Base-by-base conservation (phyloP, 2,888 invertebrate species). In the Hyalella azteca region DNA sequence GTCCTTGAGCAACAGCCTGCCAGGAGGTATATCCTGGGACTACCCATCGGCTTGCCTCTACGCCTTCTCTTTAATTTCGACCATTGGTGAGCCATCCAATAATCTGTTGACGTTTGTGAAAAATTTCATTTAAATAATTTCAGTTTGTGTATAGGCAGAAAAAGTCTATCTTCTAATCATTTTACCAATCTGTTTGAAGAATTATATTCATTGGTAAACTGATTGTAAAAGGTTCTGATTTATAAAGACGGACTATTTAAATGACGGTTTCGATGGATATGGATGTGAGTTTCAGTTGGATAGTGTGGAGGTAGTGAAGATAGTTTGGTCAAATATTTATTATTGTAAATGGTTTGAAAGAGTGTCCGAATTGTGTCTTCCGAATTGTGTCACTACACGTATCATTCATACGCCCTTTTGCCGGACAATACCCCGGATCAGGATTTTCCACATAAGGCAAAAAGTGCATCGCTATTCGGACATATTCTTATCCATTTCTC, bases 61-160 rank as follows among this genome's bases (percentile, higher is more conserved):
- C 49, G 66, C 73, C 66, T 83, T 80, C 78, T 77, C 79, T 29
- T 78, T 81, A n/a, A 73, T 81, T 9, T 78, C 83, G 11, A 81
- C 83, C n/a, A 80, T 80, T 29, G 83, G 83, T 54, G 39, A 48
- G 73, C 48, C 5, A 19, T 2, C 22, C 2, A 3, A 5, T 15
- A n/a, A 13, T 11, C 45, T 45, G 9, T 7, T 45, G 15, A 15
- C 7, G 15, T 7, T 45, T 11, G 45, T 15, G 45, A 15, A 11
- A 15, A 7, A 7, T 11, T 15, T 45, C 45, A 45, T 45, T 7
- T 7, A 45, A 45, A 15, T 45, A 45, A 15, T 15, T 11, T 7
- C 15, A 15, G 45, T 45, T 11, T 45, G 7, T 45, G 45, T 45
- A 45, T 7, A 45, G 15, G 45, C 15, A 45, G 45, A 11, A 15